These are phyloP conservation scores for Craniophora ligustri DNA, from an alignment of 2,888 invertebrate genomes.

Conservation along the genomic window DNA sequence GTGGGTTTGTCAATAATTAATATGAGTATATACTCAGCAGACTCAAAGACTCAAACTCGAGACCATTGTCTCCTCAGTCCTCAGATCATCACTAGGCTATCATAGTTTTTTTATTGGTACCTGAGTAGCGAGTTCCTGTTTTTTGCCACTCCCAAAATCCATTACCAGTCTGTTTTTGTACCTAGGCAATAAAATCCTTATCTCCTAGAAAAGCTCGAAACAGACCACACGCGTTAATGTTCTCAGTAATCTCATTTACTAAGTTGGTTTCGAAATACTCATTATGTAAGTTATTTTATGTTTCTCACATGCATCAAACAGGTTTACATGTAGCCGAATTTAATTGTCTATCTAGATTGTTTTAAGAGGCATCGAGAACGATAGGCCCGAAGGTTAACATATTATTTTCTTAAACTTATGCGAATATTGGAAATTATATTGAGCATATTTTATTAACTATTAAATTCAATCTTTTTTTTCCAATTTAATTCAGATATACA, in stretches of 20 bases:
- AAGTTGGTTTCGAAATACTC: constrained; percentile 8
- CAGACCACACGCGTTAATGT: constrained; percentile 7
- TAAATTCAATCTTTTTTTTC: no score
- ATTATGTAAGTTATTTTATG: constrained; percentile 6
- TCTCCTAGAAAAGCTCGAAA: constrained; percentile 12
- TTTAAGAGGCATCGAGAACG: not conserved
- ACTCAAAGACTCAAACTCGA: no score
- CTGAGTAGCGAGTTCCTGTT: no score
- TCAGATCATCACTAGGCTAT: no score
- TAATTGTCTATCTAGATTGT: constrained; percentile 25
- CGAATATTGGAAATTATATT: no score
- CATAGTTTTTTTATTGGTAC: no score
- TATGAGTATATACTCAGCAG: no score
- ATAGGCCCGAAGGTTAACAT: constrained; percentile 11
- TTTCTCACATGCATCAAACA: constrained; percentile 31
- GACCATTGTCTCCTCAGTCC: no score
- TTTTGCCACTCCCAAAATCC: no score
- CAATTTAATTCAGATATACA: no score
- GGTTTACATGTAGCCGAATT: constrained; percentile 30
- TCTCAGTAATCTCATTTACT: constrained; percentile 9
- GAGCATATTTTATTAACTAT: no score
- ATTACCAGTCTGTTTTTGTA: not conserved
- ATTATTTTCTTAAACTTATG: not conserved
- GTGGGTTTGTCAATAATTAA: no score
- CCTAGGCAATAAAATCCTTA: constrained; percentile 5